Conservation (phyloP, 2,797 vertebrate genomes). For the Sphenopsis melanotis region DNA sequence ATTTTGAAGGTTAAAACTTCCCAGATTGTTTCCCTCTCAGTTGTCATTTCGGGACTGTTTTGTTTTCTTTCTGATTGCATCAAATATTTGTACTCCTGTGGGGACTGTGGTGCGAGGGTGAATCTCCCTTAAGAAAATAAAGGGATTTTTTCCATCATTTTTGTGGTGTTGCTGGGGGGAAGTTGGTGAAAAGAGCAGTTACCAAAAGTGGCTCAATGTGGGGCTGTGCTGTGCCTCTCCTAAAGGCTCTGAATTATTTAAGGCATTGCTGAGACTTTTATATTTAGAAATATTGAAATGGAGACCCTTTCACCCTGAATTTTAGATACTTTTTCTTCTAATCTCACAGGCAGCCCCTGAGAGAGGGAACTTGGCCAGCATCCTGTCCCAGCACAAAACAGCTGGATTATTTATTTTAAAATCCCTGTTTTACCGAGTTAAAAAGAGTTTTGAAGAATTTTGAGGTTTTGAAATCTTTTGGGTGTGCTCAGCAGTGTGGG, state of each 20-base stretch:
- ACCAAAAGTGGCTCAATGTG: background rate
- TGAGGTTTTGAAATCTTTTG: background rate
- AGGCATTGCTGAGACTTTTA: background rate
- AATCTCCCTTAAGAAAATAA: background rate
- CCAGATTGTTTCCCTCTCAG: constrained; percentile 21
- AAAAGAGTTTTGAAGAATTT: background rate
- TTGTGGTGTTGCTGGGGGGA: background rate
- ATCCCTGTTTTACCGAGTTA: background rate
- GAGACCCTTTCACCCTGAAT: background rate
- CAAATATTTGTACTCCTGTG: constrained; percentile 13
- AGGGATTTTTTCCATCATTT: background rate
- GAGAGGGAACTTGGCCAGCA: background rate
- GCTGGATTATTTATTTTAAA: background rate
- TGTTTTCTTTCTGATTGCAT: constrained; percentile 36
- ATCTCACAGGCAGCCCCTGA: accelerated
- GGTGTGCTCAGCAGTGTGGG: accelerated
- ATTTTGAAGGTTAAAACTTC: background rate
- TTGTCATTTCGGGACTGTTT: background rate
- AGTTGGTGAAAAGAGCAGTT: background rate
- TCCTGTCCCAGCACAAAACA: background rate
- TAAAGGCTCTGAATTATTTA: background rate
- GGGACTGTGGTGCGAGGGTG: background rate
- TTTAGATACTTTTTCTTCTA: background rate
- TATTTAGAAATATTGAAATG: background rate
- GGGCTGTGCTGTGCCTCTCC: background rate